Conservation (phyloP, 2,113 vertebrate species). For the Arenaria interpres region DNA sequence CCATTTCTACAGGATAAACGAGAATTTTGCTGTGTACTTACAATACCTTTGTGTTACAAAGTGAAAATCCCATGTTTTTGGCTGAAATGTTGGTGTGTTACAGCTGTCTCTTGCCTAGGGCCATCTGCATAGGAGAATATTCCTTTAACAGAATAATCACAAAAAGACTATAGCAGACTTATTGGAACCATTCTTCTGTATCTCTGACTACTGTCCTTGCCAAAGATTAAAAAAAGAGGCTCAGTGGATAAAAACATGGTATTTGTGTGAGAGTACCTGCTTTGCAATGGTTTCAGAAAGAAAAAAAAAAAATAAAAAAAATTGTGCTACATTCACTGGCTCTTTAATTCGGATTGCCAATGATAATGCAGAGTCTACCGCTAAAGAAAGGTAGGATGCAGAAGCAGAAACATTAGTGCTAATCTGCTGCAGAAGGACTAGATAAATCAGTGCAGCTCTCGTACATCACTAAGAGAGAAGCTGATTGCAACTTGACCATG, state of each 20-base stretch:
- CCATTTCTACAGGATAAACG: neutral
- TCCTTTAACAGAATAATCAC: conserved; percentile 68
- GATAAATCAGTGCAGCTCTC: conserved; percentile 81
- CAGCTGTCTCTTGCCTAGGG: conserved; percentile 31
- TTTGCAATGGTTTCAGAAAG: conserved; percentile 79
- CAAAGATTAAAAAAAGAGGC: conserved; percentile 64
- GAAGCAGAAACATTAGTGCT: conserved; percentile 80
- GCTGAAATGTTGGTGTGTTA: conserved; percentile 18
- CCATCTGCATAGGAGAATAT: conserved; percentile 44
- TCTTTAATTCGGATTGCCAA: conserved; percentile 81
- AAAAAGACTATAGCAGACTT: conserved; percentile 59
- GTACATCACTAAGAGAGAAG: conserved; percentile 76
- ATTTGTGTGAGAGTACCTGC: conserved; percentile 75
- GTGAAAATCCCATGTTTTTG: conserved; percentile 30
- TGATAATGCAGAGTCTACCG: conserved; percentile 69
- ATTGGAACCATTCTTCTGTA: conserved; percentile 50
- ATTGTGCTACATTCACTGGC: conserved; percentile 73
- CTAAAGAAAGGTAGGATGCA: conserved; percentile 78
- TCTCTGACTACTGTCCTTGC: conserved; percentile 61
- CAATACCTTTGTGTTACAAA: conserved; percentile 13
- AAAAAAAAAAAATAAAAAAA: conserved; percentile 50
- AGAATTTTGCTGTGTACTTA: neutral
- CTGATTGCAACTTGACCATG: conserved; percentile 83
- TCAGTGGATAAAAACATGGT: conserved; percentile 55
- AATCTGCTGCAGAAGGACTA: conserved; percentile 80